Conservation (phyloP, 2,888 invertebrate genomes). For the Galerucella calmariensis region DNA sequence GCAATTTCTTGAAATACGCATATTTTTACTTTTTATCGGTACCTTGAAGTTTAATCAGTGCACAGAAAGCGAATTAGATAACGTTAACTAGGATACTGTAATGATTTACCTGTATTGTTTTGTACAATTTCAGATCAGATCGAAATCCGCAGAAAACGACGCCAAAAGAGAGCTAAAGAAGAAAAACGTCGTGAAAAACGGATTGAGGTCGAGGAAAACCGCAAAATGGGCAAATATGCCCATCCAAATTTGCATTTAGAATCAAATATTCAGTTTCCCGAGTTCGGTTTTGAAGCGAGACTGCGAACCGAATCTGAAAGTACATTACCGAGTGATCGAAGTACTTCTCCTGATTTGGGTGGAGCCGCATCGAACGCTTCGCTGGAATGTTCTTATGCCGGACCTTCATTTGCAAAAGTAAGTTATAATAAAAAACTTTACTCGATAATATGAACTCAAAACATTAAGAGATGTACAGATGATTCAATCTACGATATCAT, state of each 20-base stretch:
- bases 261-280: conserved; percentile 69
- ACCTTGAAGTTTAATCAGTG: too few species aligned
- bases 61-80: too few species aligned
- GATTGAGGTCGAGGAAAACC: conserved; percentile 78
- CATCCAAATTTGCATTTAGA: conserved; percentile 73
- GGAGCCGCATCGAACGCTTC: conserved; percentile 51
- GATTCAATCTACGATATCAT: too few species aligned
- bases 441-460: background rate
- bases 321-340: conserved; percentile 56
- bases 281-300: conserved; percentile 57
- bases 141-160: conserved; percentile 73
- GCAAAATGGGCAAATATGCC: conserved; percentile 75
- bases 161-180: conserved; percentile 79
- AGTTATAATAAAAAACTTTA: conserved; percentile 25
- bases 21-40: too few species aligned
- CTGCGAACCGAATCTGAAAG: conserved; percentile 52
- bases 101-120: too few species aligned
- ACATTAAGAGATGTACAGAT: too few species aligned
- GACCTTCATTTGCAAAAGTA: conserved; percentile 73
- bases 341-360: conserved; percentile 47
- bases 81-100: too few species aligned
- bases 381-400: conserved; percentile 56
- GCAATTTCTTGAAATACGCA: too few species aligned
- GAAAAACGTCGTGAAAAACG: conserved; percentile 84
- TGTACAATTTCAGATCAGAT: conserved; percentile 73